These are phyloP conservation scores for Selene dorsalis DNA, from an alignment of 2,797 vertebrate species.

Conservation along the genomic window DNA sequence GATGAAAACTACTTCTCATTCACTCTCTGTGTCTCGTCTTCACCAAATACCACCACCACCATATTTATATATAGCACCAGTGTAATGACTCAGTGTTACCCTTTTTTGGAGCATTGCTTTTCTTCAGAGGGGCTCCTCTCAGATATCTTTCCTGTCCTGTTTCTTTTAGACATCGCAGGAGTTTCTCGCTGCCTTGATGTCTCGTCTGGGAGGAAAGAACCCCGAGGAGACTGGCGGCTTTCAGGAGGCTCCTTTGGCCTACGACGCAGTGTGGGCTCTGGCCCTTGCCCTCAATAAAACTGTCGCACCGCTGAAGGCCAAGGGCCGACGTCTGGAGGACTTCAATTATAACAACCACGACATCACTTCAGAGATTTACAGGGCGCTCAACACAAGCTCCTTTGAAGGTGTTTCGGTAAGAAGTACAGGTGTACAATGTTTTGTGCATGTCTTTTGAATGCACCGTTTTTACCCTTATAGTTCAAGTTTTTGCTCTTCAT, in stretches of 20 bases:
- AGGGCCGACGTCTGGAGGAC: conserved; percentile 90
- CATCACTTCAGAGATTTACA: conserved; percentile 95
- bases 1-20: conserved; percentile 11
- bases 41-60: not conserved
- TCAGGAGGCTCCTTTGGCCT: conserved; percentile 95
- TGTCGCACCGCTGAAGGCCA: conserved; percentile 88
- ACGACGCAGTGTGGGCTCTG: conserved; percentile 95
- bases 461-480: not conserved
- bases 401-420: conserved; percentile 95
- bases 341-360: conserved; percentile 98
- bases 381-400: conserved; percentile 95
- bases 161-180: conserved; percentile 92
- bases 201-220: conserved; percentile 89
- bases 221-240: conserved; percentile 95
- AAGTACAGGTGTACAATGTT: not conserved
- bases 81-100: not conserved
- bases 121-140: not conserved
- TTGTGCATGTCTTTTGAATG: not conserved
- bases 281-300: conserved; percentile 96
- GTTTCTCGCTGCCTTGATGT: conserved; percentile 91
- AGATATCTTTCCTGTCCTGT: conserved; percentile 7
- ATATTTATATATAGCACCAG: not conserved
- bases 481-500: not conserved
- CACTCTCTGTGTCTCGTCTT: not conserved
- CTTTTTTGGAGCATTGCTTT: not conserved